Base-by-base conservation (phyloP, 2,113 vertebrate species). In the Rhinopithecus roxellana region DNA sequence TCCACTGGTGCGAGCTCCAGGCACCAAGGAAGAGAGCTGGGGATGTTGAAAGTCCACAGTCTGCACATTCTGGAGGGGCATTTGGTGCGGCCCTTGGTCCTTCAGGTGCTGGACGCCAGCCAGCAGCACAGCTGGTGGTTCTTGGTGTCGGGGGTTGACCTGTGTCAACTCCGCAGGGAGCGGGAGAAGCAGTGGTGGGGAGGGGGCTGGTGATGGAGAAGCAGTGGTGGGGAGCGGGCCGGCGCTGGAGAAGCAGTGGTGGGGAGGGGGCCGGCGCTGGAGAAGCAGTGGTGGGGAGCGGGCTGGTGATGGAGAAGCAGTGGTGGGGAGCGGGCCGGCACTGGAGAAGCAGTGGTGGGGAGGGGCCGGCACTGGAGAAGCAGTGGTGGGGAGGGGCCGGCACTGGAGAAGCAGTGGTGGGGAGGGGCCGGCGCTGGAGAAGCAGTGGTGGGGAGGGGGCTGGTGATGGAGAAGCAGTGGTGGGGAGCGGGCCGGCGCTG, bases 1-100 rank as follows among this genome's bases (percentile, higher is more conserved):
- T 5, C 23, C n/a, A 20, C 6, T n/a, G 69, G 2, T 0, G 2
- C 0, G 0, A 14, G 25, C 67, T 50, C 18, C 18, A 0, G 12
- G 78, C 48, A 50, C 74, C 50, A 6, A n/a, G 52, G 40, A 14
- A 6, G 10, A 27, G 27, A 7, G n/a, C 7, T 11, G 6, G 25
- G 61, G 35, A 11, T 43, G 74, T 25, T 5, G 2, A 23, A 30
- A 70, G 35, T 2, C 13, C 43, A 12, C 1, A 0, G 0, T 45
- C 69, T 32, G 4, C 8, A 6, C 32, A 22, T 5, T 20, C 9
- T 6, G 0, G 59, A 16, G 55, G 43, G 43, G 48, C 2, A 10
- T 40, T 23, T 3, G 12, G 16, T n/a, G 2, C 2, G 8, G 17
- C 48, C 4, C 23, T 23, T 25, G 67, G 52, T 45, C 30, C 40